Conservation (phyloP, 1,140 invertebrate species). For the Drosophila serrata region DNA sequence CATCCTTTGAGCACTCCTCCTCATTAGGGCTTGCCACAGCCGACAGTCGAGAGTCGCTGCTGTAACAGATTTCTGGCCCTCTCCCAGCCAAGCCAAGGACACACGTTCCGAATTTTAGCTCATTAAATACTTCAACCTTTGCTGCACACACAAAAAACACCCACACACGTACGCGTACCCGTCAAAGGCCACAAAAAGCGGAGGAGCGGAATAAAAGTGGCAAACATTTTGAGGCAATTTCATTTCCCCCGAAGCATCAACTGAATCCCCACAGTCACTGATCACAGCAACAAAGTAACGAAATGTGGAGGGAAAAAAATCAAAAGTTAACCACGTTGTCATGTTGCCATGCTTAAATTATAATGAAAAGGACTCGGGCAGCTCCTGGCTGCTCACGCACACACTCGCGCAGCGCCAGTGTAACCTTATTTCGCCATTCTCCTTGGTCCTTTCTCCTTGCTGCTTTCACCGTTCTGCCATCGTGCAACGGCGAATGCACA, state of each 20-base stretch:
- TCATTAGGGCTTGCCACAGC: constrained; percentile 40
- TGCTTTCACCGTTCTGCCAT: constrained; percentile 17
- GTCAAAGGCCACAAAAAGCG: constrained; percentile 67
- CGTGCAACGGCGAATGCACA: constrained; percentile 71
- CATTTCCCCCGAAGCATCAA: constrained; percentile 60
- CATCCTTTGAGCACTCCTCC: constrained; percentile 31
- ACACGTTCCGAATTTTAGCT: constrained; percentile 73
- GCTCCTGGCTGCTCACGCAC: constrained; percentile 43
- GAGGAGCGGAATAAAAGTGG: constrained; percentile 63
- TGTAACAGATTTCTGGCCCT: constrained; percentile 39
- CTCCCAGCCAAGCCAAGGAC: constrained; percentile 53
- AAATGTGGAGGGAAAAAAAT: constrained; percentile 58
- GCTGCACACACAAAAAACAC: constrained; percentile 48
- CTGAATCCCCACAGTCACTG: constrained; percentile 62
- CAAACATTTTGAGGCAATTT: constrained; percentile 80
- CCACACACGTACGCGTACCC: constrained; percentile 37
- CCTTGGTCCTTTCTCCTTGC: constrained; percentile 20
- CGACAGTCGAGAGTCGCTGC: constrained; percentile 4
- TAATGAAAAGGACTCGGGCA: constrained; percentile 81
- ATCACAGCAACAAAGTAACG: constrained; percentile 73
- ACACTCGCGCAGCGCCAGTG: constrained; percentile 29
- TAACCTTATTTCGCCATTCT: constrained; percentile 68
- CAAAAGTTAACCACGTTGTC: constrained; percentile 83
- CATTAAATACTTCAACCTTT: constrained; percentile 79
- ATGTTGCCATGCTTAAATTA: constrained; percentile 83